These are phyloP conservation scores for Mobula hypostoma DNA, from an alignment of 2,113 vertebrate genomes.

Conservation along the genomic window DNA sequence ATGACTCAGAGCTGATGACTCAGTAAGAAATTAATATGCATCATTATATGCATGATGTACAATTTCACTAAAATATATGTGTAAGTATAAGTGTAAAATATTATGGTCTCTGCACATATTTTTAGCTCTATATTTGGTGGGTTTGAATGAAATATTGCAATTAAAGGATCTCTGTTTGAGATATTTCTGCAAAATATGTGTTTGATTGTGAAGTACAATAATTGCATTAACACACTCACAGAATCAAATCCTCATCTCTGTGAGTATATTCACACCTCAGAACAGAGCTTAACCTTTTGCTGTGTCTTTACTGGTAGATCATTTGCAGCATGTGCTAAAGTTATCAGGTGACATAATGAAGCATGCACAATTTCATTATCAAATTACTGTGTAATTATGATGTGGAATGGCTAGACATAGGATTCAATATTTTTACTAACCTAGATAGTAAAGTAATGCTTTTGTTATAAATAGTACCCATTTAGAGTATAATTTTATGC, in stretches of 20 bases:
- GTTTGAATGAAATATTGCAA: background rate
- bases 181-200: background rate
- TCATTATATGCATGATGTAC: background rate
- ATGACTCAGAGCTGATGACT: background rate
- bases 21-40: background rate
- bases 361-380: constrained; percentile 2
- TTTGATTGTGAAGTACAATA: background rate
- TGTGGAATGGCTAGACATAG: background rate
- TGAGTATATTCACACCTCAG: background rate
- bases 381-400: constrained; percentile 3
- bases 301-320: background rate
- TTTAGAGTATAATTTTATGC: background rate
- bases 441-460: background rate
- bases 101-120: background rate
- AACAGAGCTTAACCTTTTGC: constrained; percentile 13
- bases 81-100: background rate
- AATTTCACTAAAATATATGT: background rate
- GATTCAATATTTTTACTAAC: background rate
- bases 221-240: background rate
- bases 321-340: constrained; percentile 25
- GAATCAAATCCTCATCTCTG: background rate
- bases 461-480: constrained; percentile 22
- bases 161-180: background rate
- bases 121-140: background rate
- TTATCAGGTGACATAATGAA: background rate